Base-by-base conservation (phyloP, 2,888 invertebrate species). In the Pseudococcus longispinus region DNA sequence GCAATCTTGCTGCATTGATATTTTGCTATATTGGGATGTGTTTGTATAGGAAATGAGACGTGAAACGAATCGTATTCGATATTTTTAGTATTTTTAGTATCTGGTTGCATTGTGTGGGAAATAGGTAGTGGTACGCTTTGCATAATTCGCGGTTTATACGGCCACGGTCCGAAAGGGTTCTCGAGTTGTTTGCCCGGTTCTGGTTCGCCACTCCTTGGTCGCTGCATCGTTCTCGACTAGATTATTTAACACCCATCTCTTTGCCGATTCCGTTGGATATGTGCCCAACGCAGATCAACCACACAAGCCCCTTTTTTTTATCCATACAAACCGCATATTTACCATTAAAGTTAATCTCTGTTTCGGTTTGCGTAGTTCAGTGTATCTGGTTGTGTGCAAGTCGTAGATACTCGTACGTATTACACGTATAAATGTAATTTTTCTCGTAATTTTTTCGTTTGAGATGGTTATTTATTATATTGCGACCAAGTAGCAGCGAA, bases 231-330 rank as follows among this genome's bases (percentile, higher is more conserved):
- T 46, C 46, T 77, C 77, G 80, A 86, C 86, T 55, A 86, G 86
- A 86, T 86, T 86, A 86, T 86, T 86, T 80, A 86, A 86, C 86
- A 86, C 86, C 86, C 86, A 86, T 86, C 86, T 86, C 80, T 80
- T 86, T 51, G 86, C 86, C 80, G 86, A 86, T 77, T 86, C 80
- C 77, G 32, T 86, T 86, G 86, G 86, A 86, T 86, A 20, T 86
- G 77, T 86, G 86, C 86, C 86, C 86, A 86, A 86, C 37, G 37
- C 86, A 86, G 86, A 85, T 85, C 85, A 86, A 80, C 86, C 80
- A 51, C 80, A 86, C 80, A 77, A 77, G 80, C 80, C 80, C 80
- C 37, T 4, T 37, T 37, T 37, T 37, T 37, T 77, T 80, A 32
- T 18, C 60, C n/a, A n/a, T 74, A 44, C 37, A 55, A 86, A 80